Conservation (phyloP, 2,888 invertebrate genomes). For the Coenonympha arcania region DNA sequence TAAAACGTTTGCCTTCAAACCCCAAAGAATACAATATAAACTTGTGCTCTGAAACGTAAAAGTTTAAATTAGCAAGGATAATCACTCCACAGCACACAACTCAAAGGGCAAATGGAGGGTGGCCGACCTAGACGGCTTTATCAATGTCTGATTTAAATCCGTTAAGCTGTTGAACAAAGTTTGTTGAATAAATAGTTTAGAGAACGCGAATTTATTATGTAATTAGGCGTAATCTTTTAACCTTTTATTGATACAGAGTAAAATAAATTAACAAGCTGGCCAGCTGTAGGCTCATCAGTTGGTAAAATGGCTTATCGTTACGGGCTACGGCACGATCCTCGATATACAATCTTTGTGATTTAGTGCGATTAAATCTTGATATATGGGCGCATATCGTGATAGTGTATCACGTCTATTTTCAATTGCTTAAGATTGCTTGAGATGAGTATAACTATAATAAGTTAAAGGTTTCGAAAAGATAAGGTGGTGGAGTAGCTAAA, state of each 20-base stretch:
- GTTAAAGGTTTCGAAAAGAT: too few relatives aligned
- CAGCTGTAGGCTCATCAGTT: too few relatives aligned
- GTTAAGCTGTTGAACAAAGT: neutral
- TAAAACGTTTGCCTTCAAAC: neutral
- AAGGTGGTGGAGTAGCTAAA: too few relatives aligned
- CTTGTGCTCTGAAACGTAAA: neutral
- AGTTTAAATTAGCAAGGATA: slow-evolving; percentile 6
- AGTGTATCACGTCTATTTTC: too few relatives aligned
- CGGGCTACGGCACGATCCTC: too few relatives aligned
- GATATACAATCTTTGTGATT: too few relatives aligned
- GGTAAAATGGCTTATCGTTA: too few relatives aligned
- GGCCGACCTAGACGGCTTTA: neutral
- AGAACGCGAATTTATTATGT: neutral
- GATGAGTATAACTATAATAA: too few relatives aligned
- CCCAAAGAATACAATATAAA: slow-evolving; percentile 4
- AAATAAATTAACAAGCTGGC: neutral
- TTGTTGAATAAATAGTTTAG: neutral
- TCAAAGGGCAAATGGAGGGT: neutral
- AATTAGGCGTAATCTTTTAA: neutral
- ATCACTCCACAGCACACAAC: neutral
- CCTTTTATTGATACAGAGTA: neutral
- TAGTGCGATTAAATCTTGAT: too few relatives aligned
- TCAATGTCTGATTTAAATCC: neutral
- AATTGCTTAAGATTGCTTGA: too few relatives aligned
- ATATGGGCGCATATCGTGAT: too few relatives aligned